Conservation (phyloP, 2,888 invertebrate genomes). For the Lasioglossum oenotherae region DNA sequence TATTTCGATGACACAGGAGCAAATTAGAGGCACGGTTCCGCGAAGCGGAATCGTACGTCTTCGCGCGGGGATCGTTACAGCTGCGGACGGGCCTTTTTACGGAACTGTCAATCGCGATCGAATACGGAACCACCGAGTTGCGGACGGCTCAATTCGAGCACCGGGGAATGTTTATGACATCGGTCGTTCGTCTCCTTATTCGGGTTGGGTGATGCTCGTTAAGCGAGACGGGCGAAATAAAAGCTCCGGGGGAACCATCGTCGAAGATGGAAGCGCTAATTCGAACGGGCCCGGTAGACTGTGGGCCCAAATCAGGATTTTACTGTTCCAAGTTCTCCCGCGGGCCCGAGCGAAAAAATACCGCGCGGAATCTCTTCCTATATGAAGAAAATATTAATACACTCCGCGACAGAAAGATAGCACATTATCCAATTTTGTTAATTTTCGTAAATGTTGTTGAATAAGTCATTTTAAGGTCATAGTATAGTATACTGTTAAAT, state of each 20-base stretch:
- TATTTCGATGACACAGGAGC: constrained; percentile 42
- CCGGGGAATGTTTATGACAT: constrained; percentile 64
- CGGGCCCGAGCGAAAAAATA: background rate
- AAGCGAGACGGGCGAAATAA: constrained; percentile 46
- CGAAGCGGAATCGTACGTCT: constrained; percentile 43
- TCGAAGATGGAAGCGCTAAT: constrained; percentile 56
- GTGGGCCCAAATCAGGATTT: constrained; percentile 1
- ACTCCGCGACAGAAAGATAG: no score
- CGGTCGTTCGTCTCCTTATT: constrained; percentile 61
- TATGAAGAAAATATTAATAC: background rate
- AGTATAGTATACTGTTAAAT: no score
- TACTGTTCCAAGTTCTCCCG: background rate
- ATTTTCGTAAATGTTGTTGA: no score
- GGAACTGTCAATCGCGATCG: constrained; percentile 63
- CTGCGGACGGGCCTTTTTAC: constrained; percentile 50
- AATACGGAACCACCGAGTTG: constrained; percentile 40
- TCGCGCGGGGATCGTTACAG: constrained; percentile 41
- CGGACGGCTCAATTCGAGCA: constrained; percentile 65
- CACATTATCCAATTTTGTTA: no score
- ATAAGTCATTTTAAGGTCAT: no score
- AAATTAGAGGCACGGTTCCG: constrained; percentile 49
- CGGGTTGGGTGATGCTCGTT: constrained; percentile 63
- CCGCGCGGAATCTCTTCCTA: background rate
- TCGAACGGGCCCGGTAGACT: constrained; percentile 24
- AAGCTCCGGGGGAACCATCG: constrained; percentile 28